phyloP scores from a whole-genome alignment of 1,140 invertebrate species.

The Papilio helenus region DNA sequence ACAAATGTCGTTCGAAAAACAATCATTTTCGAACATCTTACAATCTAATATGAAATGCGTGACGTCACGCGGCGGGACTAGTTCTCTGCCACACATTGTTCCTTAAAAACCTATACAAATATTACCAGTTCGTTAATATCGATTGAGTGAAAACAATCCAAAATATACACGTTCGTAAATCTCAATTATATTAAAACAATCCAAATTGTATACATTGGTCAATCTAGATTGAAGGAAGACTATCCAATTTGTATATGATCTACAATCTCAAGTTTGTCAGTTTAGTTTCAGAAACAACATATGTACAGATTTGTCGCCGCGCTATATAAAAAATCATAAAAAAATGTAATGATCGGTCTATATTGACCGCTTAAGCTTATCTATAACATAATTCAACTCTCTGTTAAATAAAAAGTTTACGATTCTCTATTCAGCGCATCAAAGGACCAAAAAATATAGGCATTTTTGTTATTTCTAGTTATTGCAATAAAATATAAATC shows the following conservation, averaged over 20 bases:
- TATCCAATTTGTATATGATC: neutral
- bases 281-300: conserved; percentile 62
- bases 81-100: conserved; percentile 66
- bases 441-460: neutral
- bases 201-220: neutral
- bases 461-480: conserved; percentile 8
- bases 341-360: conserved; percentile 28
- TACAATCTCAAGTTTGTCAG: neutral
- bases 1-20: conserved; percentile 61
- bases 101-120: conserved; percentile 47
- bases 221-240: neutral
- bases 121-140: neutral
- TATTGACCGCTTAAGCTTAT: conserved; percentile 46
- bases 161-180: neutral
- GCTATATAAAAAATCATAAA: conserved; percentile 28
- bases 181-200: conserved; percentile 38
- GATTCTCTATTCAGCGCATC: conserved; percentile 32
- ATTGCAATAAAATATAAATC: conserved; percentile 1
- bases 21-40: conserved; percentile 62
- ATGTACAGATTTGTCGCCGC: conserved; percentile 73
- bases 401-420: conserved; percentile 11
- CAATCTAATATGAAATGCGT: conserved; percentile 74
- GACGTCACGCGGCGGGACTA: conserved; percentile 74
- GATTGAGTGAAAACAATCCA: neutral
- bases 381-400: conserved; percentile 44